Conservation (phyloP, 2,888 invertebrate species). For the Eremobia ochroleuca region DNA sequence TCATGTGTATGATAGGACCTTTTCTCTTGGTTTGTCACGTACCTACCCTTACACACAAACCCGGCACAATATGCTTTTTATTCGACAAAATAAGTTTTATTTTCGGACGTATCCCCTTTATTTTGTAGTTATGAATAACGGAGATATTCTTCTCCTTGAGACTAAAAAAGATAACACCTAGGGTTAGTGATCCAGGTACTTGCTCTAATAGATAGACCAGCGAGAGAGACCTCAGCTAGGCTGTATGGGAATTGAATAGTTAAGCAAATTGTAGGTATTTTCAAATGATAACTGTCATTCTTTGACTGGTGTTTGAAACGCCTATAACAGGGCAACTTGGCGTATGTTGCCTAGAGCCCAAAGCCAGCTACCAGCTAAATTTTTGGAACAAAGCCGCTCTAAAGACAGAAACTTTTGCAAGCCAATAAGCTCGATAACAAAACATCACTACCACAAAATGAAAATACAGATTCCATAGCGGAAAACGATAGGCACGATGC, state of each 20-base stretch:
- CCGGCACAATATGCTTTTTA: slow-evolving; percentile 49
- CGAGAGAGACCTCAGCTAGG: not conserved
- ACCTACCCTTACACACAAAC: slow-evolving; percentile 63
- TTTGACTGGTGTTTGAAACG: not conserved
- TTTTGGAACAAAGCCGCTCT: not conserved
- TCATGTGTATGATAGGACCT: slow-evolving; percentile 72
- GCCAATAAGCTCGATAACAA: not conserved
- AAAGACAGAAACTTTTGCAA: not conserved
- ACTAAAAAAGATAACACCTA: not conserved
- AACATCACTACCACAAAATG: slow-evolving; percentile 20
- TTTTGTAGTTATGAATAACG: slow-evolving; percentile 7
- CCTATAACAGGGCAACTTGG: not conserved
- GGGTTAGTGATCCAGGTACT: not conserved
- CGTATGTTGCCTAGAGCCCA: not conserved
- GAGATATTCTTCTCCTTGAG: not conserved
- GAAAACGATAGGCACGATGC: slow-evolving; percentile 41
- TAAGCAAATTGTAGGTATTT: not conserved
- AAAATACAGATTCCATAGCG: slow-evolving; percentile 35
- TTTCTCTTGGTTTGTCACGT: slow-evolving; percentile 75
- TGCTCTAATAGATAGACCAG: not conserved
- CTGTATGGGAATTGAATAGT: too few species aligned
- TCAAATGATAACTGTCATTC: not conserved
- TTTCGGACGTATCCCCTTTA: slow-evolving; percentile 19
- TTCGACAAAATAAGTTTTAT: slow-evolving; percentile 42
- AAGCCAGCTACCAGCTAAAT: not conserved